Percentiles rank a stretch among this genome's conserved stretches.
Evolutionary conservation across 2,888 invertebrate species (phyloP).

Genomic region (Lasioglossum calceatum): DNA sequence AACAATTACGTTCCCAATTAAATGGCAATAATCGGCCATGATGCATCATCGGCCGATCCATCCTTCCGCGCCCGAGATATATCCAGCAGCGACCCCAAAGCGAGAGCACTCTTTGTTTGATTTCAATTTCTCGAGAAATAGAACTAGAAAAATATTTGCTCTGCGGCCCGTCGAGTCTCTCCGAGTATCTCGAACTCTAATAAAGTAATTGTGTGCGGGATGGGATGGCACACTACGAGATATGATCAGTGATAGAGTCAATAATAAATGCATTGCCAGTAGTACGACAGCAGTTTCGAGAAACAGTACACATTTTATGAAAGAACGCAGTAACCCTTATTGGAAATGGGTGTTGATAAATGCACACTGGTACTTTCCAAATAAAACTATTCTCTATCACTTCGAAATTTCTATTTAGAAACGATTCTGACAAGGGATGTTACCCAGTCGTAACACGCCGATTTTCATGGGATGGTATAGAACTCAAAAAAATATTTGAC

Average conservation of each 20-base stretch:
- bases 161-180: not conserved
- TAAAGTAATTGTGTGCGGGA: constrained; percentile 43
- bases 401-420: no score
- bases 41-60: constrained; percentile 2
- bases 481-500: no score
- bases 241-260: not conserved
- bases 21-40: constrained; percentile 12
- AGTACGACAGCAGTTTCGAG: not conserved
- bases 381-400: no score
- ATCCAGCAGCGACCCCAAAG: not conserved
- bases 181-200: constrained; percentile 30
- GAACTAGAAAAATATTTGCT: constrained; percentile 35
- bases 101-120: constrained; percentile 1
- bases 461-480: no score
- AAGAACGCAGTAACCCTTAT: not conserved
- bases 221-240: not conserved
- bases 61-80: not conserved
- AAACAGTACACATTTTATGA: no score
- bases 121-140: constrained; percentile 14
- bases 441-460: no score
- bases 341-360: no score
- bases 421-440: no score
- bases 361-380: no score
- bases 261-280: not conserved
- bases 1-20: constrained; percentile 24